Base-by-base conservation (phyloP, 2,113 vertebrate species). In the Lophura nycthemera region DNA sequence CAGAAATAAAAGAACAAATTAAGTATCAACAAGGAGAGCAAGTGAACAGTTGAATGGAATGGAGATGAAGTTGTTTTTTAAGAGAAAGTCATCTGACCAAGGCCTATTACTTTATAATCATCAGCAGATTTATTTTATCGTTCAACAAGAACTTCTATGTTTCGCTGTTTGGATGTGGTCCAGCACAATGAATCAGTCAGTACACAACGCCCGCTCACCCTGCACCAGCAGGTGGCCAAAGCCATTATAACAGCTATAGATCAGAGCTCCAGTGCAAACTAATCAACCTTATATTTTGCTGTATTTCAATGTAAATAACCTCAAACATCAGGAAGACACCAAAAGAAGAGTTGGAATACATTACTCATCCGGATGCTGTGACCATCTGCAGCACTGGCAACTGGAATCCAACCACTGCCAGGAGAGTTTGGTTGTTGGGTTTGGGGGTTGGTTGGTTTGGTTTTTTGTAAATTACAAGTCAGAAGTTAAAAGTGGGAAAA, bases 401-500 rank as follows among this genome's bases (percentile, higher is more conserved):
- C 1, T 10, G 57, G 56, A 36, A 29, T 22, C n/a, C 60, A 64
- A 36, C 8, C 59, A 74, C 45, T 34, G 79, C n/a, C 57, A 64
- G 22, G 48, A 45, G 0, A 59, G 24, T 12, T 12, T 18, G 16
- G 45, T 78, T 54, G 52, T 16, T 30, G 52, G 52, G 52, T 54
- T 29, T 54, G 27, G 52, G 27, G 9, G 27, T 15, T 29, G 5
- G 52, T 10, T 54, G 30, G 15, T 8, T 52, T 52, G 12, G 14
- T 52, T 25, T 52, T 52, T 50, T 10, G 21, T 40, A 89, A 92
- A 89, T 79, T 47, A 42, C 14, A 86, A 86, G 60, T 45, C 59
- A 87, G 76, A 95, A 95, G 56, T 84, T 88, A 85, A 94, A 76
- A 70, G 71, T 20, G 84, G 77, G 69, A 88, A 79, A 95, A 52